These are phyloP conservation scores for Iguana delicatissima DNA, from an alignment of 2,797 vertebrate species.

Conservation along the genomic window DNA sequence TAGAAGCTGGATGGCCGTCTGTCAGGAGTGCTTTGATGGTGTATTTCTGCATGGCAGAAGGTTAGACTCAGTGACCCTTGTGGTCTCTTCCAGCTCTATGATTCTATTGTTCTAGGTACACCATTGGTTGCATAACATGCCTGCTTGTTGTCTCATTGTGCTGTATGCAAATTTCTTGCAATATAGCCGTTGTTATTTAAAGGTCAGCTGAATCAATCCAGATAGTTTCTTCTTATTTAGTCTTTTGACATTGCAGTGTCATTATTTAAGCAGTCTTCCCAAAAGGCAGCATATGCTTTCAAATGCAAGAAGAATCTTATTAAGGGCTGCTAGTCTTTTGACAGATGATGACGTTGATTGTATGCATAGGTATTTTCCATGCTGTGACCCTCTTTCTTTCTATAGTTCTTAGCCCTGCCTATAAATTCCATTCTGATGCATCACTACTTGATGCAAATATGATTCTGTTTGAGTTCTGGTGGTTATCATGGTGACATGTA, in stretches of 20 bases:
- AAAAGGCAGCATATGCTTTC: not conserved
- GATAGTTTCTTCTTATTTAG: not conserved
- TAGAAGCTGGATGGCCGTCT: too few relatives aligned
- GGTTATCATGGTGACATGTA: slow-evolving; percentile 10
- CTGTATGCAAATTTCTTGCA: not conserved
- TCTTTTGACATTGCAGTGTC: not conserved
- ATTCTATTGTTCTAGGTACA: too few relatives aligned
- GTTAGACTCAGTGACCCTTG: too few relatives aligned
- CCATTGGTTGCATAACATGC: too few relatives aligned
- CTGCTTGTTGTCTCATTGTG: too few relatives aligned
- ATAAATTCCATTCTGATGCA: slow-evolving; percentile 67
- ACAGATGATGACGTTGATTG: not conserved
- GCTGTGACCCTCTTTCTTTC: slow-evolving; percentile 5
- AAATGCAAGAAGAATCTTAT: not conserved
- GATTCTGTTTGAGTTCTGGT: slow-evolving; percentile 49
- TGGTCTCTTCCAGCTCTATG: too few relatives aligned
- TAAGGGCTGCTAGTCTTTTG: not conserved
- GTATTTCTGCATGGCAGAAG: too few relatives aligned
- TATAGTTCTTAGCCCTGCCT: slow-evolving; percentile 52
- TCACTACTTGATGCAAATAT: slow-evolving; percentile 59
- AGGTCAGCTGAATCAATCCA: not conserved
- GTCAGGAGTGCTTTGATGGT: too few relatives aligned
- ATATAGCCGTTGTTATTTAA: not conserved
- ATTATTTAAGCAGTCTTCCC: not conserved
- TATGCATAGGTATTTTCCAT: not conserved